A percentile compares a stretch with the other conserved stretches of the same genome.
These are phyloP conservation scores for Platichthys stellatus DNA, from an alignment of 2,113 vertebrate genomes.

Conservation along the genomic window DNA sequence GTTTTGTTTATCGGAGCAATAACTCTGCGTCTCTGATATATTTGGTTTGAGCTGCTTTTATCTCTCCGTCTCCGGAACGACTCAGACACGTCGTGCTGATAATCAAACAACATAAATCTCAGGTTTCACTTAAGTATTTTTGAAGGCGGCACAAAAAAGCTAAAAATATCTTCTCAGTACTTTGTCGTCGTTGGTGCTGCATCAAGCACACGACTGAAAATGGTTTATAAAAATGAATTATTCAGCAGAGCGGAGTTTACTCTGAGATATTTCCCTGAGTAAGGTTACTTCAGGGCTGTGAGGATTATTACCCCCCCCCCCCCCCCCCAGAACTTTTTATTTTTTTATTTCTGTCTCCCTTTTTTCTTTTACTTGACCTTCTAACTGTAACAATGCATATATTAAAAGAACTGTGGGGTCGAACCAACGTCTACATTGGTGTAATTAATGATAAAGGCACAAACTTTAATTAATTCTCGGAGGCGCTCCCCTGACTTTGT, in stretches of 20 bases:
- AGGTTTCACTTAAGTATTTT: not conserved
- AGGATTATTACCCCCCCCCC: conserved; percentile 1
- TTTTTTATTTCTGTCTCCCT: not conserved
- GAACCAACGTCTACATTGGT: conserved; percentile 1
- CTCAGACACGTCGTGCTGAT: not conserved
- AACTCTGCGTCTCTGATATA: not conserved
- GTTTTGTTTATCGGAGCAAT: conserved; percentile 2
- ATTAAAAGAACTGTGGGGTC: conserved; percentile 2
- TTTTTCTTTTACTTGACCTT: not conserved
- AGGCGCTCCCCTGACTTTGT: not conserved
- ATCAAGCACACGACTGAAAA: not conserved
- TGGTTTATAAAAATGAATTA: not conserved
- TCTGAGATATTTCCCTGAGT: conserved; percentile 1
- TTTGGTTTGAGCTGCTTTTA: not conserved
- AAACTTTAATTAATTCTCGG: conserved; percentile 6
- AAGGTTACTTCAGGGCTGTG: not conserved
- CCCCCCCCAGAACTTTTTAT: not conserved
- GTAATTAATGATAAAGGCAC: conserved; percentile 20
- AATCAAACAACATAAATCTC: not conserved
- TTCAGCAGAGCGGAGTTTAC: conserved; percentile 7
- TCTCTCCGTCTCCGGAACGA: not conserved
- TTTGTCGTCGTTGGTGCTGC: not conserved
- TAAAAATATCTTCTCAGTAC: not conserved
- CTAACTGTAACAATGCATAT: not conserved
- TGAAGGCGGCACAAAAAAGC: not conserved